Conservation (phyloP, 2,888 invertebrate species). For the Luperina nickerlii region DNA sequence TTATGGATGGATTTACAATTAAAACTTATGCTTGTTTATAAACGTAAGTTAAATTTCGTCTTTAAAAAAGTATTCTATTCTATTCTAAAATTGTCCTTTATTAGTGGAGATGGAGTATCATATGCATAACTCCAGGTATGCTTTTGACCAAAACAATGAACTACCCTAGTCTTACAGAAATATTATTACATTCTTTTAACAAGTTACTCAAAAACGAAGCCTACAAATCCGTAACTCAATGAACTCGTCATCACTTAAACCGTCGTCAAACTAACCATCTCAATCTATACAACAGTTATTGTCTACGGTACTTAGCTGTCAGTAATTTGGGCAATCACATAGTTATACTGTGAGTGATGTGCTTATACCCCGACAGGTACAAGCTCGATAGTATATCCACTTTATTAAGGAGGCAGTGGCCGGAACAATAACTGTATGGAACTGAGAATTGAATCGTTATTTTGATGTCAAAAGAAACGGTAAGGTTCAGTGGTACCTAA, state of each 20-base stretch:
- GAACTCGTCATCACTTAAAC: slow-evolving; percentile 35
- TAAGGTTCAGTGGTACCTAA: slow-evolving; percentile 31
- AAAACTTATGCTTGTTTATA: no score
- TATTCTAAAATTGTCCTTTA: no score
- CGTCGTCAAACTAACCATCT: slow-evolving; percentile 34
- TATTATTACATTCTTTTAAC: not conserved
- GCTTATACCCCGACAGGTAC: slow-evolving; percentile 25
- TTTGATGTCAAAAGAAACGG: slow-evolving; percentile 43
- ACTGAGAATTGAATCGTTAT: slow-evolving; percentile 61
- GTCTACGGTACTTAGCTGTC: slow-evolving; percentile 64
- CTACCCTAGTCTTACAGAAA: no score
- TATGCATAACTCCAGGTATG: not conserved
- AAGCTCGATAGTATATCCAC: slow-evolving; percentile 50
- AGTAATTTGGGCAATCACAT: slow-evolving; percentile 75
- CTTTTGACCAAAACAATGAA: not conserved
- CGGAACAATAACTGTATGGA: slow-evolving; percentile 62
- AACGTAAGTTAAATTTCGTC: no score
- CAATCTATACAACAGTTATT: slow-evolving; percentile 50
- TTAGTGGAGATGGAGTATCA: no score
- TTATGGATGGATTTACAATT: no score
- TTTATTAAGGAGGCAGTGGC: slow-evolving; percentile 65
- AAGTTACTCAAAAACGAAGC: not conserved
- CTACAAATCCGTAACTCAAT: slow-evolving; percentile 32
- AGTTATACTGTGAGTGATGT: slow-evolving; percentile 66
- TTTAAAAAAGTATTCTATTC: no score